A percentile compares a stretch with the other conserved stretches of the same genome.
Conservation (phyloP, 2,888 invertebrate species). For the Athalia circularis region DNA sequence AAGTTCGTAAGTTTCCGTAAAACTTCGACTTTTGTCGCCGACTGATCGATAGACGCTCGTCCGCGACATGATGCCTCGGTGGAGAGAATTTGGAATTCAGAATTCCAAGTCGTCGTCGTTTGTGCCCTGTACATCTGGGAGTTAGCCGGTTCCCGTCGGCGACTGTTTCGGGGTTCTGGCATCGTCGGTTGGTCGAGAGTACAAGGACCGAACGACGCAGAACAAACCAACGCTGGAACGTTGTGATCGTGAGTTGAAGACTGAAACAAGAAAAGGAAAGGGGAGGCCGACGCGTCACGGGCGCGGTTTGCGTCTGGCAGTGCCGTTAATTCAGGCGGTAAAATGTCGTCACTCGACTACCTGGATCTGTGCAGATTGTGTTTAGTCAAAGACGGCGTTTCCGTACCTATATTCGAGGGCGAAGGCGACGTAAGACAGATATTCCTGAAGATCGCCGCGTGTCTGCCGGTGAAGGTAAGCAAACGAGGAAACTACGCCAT, state of each 20-base stretch:
- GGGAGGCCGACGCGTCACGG: slow-evolving; percentile 64
- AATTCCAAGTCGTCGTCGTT: too few species aligned
- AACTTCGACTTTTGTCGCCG: too few species aligned
- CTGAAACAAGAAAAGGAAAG: slow-evolving; percentile 47
- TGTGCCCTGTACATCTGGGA: too few species aligned
- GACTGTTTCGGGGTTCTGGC: too few species aligned
- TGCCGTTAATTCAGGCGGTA: slow-evolving; percentile 65
- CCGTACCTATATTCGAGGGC: slow-evolving; percentile 83
- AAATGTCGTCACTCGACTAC: slow-evolving; percentile 72
- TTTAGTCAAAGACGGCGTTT: slow-evolving; percentile 77
- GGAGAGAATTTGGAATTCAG: too few species aligned
- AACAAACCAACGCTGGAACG: too few species aligned
- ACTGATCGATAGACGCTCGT: too few species aligned
- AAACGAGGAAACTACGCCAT: slow-evolving; percentile 62
- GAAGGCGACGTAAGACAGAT: slow-evolving; percentile 79
- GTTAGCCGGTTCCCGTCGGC: too few species aligned
- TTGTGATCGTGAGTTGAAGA: too few species aligned
- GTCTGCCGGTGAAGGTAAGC: slow-evolving; percentile 85
- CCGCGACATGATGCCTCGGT: too few species aligned
- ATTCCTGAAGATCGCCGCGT: slow-evolving; percentile 82
- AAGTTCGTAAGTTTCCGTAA: too few species aligned
- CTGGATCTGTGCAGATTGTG: slow-evolving; percentile 73
- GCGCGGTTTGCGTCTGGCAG: slow-evolving; percentile 68
- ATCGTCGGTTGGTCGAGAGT: slow-evolving; percentile 6
- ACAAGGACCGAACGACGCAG: slow-evolving; percentile 11